These are phyloP conservation scores for Thaumetopoea pityocampa DNA, from an alignment of 1,140 invertebrate species.

Conservation along the genomic window DNA sequence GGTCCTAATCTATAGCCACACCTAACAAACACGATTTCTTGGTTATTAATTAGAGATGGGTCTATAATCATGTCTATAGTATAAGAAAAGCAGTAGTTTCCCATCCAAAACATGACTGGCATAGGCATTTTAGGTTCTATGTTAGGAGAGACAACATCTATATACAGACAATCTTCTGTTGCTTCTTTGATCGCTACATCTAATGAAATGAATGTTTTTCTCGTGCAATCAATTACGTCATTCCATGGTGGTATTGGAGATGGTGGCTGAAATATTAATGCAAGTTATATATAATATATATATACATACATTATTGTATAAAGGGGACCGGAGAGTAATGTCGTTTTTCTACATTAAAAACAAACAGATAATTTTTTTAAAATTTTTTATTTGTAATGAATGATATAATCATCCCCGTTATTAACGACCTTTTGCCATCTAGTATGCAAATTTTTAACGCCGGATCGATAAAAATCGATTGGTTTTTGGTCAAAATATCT, in stretches of 20 bases:
- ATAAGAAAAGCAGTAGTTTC: slow-evolving; percentile 36
- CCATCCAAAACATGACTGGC: slow-evolving; percentile 67
- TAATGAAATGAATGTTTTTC: slow-evolving; percentile 33
- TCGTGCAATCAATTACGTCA: slow-evolving; percentile 43
- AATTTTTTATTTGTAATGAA: too few relatives aligned
- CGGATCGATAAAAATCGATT: too few relatives aligned
- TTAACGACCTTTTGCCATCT: too few relatives aligned
- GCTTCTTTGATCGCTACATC: slow-evolving; percentile 16
- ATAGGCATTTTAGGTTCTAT: slow-evolving; percentile 40
- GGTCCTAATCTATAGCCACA: slow-evolving; percentile 55
- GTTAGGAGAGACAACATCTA: slow-evolving; percentile 46
- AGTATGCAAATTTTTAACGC: too few relatives aligned
- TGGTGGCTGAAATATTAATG: slow-evolving; percentile 44
- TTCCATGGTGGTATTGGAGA: slow-evolving; percentile 37
- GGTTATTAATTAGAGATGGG: slow-evolving; percentile 37
- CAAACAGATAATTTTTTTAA: slow-evolving; percentile 9
- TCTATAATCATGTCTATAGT: slow-evolving; percentile 38
- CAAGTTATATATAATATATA: background rate
- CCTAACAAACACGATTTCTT: slow-evolving; percentile 53
- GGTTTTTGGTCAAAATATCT: too few relatives aligned
- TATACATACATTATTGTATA: slow-evolving; percentile 1
- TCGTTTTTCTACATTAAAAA: background rate
- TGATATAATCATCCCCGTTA: too few relatives aligned
- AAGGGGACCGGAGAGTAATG: too few relatives aligned
- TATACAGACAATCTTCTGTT: slow-evolving; percentile 58